These are phyloP conservation scores for Coelopa pilipes DNA, from an alignment of 2,888 invertebrate species.

Conservation along the genomic window DNA sequence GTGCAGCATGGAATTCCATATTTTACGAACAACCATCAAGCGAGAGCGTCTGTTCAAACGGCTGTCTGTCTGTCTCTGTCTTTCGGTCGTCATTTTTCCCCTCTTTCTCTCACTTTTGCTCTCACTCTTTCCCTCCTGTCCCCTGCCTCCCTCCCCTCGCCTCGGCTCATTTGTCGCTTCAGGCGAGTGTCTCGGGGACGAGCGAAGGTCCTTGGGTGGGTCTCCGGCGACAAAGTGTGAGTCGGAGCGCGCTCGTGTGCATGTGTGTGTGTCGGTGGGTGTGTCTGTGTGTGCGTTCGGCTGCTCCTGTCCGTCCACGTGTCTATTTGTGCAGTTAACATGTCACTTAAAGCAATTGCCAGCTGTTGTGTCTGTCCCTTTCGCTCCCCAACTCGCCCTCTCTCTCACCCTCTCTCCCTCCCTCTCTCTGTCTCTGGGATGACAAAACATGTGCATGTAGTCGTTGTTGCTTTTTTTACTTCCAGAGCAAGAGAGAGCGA, in stretches of 20 bases:
- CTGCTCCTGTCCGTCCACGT: not conserved
- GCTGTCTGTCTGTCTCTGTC: not conserved
- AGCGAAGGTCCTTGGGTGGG: no score
- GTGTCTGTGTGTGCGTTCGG: not conserved
- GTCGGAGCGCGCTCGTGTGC: not conserved
- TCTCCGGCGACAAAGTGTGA: no score
- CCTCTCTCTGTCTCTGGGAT: not conserved
- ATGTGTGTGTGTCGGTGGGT: conserved; percentile 5
- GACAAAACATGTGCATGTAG: conserved; percentile 7
- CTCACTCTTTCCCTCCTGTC: not conserved
- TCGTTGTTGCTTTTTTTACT: not conserved
- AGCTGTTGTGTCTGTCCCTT: not conserved
- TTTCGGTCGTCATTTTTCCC: not conserved
- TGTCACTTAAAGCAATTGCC: conserved; percentile 38
- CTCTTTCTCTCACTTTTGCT: not conserved
- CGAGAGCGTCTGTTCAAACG: not conserved
- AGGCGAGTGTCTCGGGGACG: no score
- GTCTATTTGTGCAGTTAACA: conserved; percentile 38
- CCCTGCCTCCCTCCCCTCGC: not conserved
- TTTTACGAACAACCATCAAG: conserved; percentile 28
- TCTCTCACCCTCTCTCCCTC: not conserved
- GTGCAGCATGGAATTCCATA: conserved; percentile 35
- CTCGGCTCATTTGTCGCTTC: no score
- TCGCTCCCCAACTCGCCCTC: not conserved
- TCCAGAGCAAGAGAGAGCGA: no score